Evolutionary conservation across 2,888 invertebrate genomes (phyloP), one percentile per base, ranked within the genome.

Genomic region (Ferrisia virgata): DNA sequence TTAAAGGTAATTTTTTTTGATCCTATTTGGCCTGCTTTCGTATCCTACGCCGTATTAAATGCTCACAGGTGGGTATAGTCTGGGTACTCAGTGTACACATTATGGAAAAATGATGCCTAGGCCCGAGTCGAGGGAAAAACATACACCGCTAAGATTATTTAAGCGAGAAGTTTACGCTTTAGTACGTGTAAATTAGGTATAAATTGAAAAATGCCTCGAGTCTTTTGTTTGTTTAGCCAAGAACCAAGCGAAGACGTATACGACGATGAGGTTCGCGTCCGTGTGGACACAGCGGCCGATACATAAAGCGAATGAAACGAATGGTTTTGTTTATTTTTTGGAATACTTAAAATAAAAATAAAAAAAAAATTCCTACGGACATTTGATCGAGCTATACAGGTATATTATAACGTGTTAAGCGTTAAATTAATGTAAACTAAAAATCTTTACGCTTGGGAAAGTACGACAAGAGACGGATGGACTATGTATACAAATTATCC

Each of bases 171-270:
- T 64, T 64, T 28, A 64, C 64, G 64, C 64, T 64, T 76, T 36
- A 36, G 33, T 76, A 76, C 72, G 72, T 76, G 36, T 76, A 76
- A 76, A 76, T 76, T 76, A n/a, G n/a, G n/a, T n/a, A 36, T 76
- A 36, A 36, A 36, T 18, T 36, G 72, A 76, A 76, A 76, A 76
- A 76, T 76, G 72, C 72, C 36, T 18, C 36, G 72, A 76, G 72
- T 76, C 72, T 76, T 36, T 76, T 76, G 72, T 76, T 76, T 76
- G 72, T 76, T 76, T 76, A 76, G 36, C 31, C 31, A 53, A 53
- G 5, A 53, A 25, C 58, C 2, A n/a, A n/a, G n/a, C n/a, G n/a
- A n/a, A n/a, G n/a, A n/a, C n/a, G n/a, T n/a, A n/a, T n/a, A n/a
- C n/a, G n/a, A n/a, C n/a, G n/a, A n/a, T n/a, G n/a, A n/a, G n/a